Evolutionary conservation across 2,888 invertebrate genomes (phyloP), one percentile per base, ranked within the genome.

Genomic region (Toxonevra muliebris): DNA sequence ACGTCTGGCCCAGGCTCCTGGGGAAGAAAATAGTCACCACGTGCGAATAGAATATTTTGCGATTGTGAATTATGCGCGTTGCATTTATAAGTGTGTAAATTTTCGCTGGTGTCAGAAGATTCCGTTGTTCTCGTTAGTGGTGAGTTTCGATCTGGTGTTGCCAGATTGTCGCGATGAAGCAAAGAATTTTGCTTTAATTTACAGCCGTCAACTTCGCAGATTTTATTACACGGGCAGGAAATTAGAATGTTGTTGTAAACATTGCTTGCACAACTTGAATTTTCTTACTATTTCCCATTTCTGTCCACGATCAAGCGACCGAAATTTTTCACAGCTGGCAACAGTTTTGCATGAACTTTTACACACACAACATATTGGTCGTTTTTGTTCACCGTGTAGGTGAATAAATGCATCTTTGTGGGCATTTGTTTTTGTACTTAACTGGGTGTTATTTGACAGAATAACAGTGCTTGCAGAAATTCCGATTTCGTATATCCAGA

Each of bases 171-270:
- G 48, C 50, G 17, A 52, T 68, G 68, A 57, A 70, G 66, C 1
- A 69, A 43, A 64, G 61, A 15, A 53, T 70, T 57, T 64, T 70
- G 66, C 60, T 68, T 70, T 17, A 65, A 59, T 11, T 63, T 55
- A 50, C 66, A 71, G 40, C 61, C 63, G 55, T 68, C 61, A 42
- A 69, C 54, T 3, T 43, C 64, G 30, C 65, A 66, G 11, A 10
- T 60, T 60, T 61, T 57, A 64, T 53, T 65, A 71, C 40, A 69
- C n/a, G n/a, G 53, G 30, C 1, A 10, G 48, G 15, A 30, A 17
- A 48, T 55, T 13, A 30, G 55, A 43, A 19, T 57, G 55, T 64
- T 55, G 45, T 43, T 43, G 19, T 19, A 63, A 63, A 30, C 63
- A 63, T 19, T 55, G 55, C 45, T 45, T 55, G 30, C 63, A 63